Percentiles rank a stretch among this genome's conserved stretches.
Conservation (phyloP, 2,797 vertebrate species). For the Bucorvus abyssinicus region DNA sequence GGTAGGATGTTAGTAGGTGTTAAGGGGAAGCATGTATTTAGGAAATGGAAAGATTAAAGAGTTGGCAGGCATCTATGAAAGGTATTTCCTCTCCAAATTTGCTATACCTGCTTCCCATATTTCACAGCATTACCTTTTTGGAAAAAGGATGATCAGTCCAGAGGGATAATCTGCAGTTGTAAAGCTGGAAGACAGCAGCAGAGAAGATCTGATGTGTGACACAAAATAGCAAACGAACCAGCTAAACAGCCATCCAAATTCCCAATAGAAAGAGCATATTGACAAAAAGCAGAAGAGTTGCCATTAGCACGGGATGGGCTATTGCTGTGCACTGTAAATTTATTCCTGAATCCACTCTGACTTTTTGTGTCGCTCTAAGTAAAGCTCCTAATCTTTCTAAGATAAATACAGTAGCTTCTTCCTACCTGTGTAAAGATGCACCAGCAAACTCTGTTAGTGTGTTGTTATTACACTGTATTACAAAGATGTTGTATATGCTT, state of each 20-base stretch:
- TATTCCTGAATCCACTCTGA: constrained; percentile 1
- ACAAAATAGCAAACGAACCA: background rate
- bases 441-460: background rate
- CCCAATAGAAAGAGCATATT: background rate
- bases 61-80: background rate
- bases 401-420: background rate
- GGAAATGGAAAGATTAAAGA: background rate
- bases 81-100: background rate
- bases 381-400: background rate
- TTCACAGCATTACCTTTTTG: background rate
- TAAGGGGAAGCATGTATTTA: background rate
- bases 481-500: background rate
- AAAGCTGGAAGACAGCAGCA: background rate
- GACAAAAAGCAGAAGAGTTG: background rate
- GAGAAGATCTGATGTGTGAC: background rate
- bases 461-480: background rate
- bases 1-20: background rate
- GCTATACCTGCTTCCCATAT: background rate
- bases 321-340: background rate
- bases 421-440: background rate
- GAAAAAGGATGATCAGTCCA: background rate
- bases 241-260: background rate
- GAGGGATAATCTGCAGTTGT: background rate
- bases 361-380: background rate
- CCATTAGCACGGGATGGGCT: background rate